Evolutionary conservation across 2,797 vertebrate genomes (phyloP).

Genomic region (Aselliscus stoliczkanus): DNA sequence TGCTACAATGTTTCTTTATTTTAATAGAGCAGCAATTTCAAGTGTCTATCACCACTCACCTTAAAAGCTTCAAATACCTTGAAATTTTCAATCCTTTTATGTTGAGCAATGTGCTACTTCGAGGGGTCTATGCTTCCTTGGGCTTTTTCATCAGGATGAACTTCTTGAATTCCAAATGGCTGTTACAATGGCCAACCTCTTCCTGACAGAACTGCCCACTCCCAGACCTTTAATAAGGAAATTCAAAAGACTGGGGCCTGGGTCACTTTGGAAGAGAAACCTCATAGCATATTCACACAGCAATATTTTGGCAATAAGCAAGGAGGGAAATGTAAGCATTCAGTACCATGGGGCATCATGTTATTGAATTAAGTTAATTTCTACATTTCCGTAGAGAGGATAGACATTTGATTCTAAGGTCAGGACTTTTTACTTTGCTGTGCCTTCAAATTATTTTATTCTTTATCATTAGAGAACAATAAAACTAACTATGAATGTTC

Average conservation of each 20-base stretch:
- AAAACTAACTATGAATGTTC: background rate
- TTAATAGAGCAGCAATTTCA: background rate
- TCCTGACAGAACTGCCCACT: background rate
- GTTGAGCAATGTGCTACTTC: background rate
- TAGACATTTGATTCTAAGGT: slow-evolving; percentile 9
- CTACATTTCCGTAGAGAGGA: background rate
- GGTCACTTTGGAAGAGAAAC: background rate
- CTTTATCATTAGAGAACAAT: slow-evolving; percentile 11
- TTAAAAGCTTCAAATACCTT: slow-evolving; percentile 1
- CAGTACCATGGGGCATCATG: background rate
- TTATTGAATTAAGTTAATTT: slow-evolving; percentile 50
- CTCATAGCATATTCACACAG: background rate
- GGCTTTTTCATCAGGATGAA: background rate
- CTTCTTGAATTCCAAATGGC: background rate
- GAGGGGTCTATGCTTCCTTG: background rate
- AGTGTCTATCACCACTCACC: background rate
- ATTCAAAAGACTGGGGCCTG: background rate
- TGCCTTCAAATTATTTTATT: slow-evolving; percentile 38
- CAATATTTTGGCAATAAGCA: slow-evolving; percentile 13
- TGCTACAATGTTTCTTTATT: background rate
- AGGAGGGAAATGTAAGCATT: slow-evolving; percentile 9
- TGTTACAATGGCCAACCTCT: background rate
- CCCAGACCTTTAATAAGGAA: background rate
- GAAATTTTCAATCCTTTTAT: background rate
- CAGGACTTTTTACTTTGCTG: background rate